phyloP scores from a whole-genome alignment of 2,113 vertebrate species.

The zebrafish (Danio rerio) region DNA sequence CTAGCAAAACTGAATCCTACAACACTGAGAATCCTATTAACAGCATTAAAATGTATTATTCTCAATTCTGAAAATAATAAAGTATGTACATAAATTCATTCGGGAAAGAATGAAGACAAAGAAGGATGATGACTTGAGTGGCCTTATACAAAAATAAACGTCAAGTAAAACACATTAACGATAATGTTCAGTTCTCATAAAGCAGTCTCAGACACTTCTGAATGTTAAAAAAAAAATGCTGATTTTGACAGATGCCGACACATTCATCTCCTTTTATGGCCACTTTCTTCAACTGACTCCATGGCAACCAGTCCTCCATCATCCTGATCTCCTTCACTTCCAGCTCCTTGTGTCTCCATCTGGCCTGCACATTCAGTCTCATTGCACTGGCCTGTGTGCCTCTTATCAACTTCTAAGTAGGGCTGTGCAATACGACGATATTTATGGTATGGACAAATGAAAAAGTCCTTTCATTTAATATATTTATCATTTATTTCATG shows the following conservation, averaged over 20 bases:
- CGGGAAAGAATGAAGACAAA: not conserved
- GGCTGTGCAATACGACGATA: too few relatives aligned
- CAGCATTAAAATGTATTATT: not conserved
- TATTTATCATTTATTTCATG: too few relatives aligned
- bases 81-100: not conserved
- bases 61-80: not conserved
- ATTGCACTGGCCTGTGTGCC: too few relatives aligned
- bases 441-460: too few relatives aligned
- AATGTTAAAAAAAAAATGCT: not conserved
- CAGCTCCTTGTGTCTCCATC: slow-evolving; percentile 24
- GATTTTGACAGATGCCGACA: slow-evolving; percentile 1
- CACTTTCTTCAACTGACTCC: slow-evolving; percentile 37
- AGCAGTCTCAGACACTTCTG: not conserved
- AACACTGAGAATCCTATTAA: too few relatives aligned
- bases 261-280: slow-evolving; percentile 9
- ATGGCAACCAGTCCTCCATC: not conserved
- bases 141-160: not conserved
- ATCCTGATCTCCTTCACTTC: slow-evolving; percentile 5
- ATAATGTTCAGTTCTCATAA: not conserved
- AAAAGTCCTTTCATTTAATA: too few relatives aligned
- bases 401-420: too few relatives aligned
- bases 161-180: not conserved
- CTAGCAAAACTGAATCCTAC: too few relatives aligned
- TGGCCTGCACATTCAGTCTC: too few relatives aligned
- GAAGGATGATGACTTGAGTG: not conserved